Base-by-base conservation (phyloP, 2,113 vertebrate genomes). In the Muntiacus muntjak region DNA sequence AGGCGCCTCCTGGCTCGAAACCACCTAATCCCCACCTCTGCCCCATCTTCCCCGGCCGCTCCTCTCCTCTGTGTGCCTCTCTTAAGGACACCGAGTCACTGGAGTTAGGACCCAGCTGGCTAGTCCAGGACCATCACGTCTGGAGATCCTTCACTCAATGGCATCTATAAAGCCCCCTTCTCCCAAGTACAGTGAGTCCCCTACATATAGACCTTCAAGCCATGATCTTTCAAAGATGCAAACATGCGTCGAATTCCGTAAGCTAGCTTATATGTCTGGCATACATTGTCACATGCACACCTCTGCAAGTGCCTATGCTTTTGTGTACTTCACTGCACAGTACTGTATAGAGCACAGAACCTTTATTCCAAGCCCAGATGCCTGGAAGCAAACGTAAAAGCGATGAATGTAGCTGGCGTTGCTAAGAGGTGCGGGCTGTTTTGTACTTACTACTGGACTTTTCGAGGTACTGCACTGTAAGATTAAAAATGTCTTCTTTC, bases 111-210 rank as follows among this genome's bases (percentile, higher is more conserved):
- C 10, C 28, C 52, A 71, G 30, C 6, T 71, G 50, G 52, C 60
- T 94, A 55, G 57, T 33, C 23, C 54, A 89, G 47, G 47, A 86
- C 14, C 7, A 58, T 26, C 62, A 52, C 55, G 55, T 67, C 86
- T 21, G 52, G 16, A 89, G 28, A 62, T 55, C 15, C 21, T 84
- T 92, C 54, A 86, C 43, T 91, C 93, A 43, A 76, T 57, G 60
- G 47, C 14, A 36, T 86, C 58, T 71, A 17, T 74, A 57, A 85
- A 84, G 43, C 45, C 30, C 4, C 10, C 52, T 87, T 78, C 83
- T 25, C 82, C 33, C 74, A 50, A 74, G 67, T 12, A 6, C 36
- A 40, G 19, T 6, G 67, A 74, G 67, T 40, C 36, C 10, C 67
- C 67, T 74, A 40, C 19, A 23, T 23, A 40, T 13, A 10, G 19